Base-by-base conservation (phyloP, 1,140 invertebrate species). In the Magallana gigas region DNA sequence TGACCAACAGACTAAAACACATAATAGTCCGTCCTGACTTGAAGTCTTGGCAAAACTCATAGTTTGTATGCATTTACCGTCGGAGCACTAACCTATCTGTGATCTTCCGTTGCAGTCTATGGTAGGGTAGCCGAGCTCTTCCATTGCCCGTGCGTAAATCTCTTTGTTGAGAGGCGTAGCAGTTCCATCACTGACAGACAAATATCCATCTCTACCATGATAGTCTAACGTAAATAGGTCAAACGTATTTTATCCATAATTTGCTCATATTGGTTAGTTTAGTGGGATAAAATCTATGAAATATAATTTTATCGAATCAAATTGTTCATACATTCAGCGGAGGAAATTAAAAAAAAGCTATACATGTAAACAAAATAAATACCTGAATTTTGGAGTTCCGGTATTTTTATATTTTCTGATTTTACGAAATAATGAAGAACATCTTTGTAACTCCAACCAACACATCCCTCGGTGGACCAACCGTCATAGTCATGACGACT, bases 401-500 rank as follows among this genome's bases (percentile, higher is more conserved):
- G 48, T 71, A 88, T 91, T 29, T 81, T 48, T 23, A 91, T 91
- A 58, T 88, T 87, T 71, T 93, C 92, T 0, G 97, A 97, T 58
- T 98, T 98, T 92, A 98, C 98, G 94, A 99, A 99, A 92, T 98
- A 99, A 81, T 97, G 97, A 0, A 98, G 93, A 0, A 97, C 96
- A 57, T 98, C 97, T 85, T 97, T 96, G 89, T 96, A 98, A 4
- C 97, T 96, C 98, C 98, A 99, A 5, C 98, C 98, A 0, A 96
- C 96, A 92, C 98, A 98, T 0, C 98, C 98, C n/a, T 97, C 93
- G 0, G 96, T 94, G 92, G 98, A 97, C 98, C 98, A 99, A 5
- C 95, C 95, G 91, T 99, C 97, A 93, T 99, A 99, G 93, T 99
- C 98, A 87, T 96, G 96, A 89, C 96, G 96, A 92, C 98, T 98